Evolutionary conservation across 2,797 vertebrate genomes (phyloP).

Genomic region (Hemitrygon akajei): DNA sequence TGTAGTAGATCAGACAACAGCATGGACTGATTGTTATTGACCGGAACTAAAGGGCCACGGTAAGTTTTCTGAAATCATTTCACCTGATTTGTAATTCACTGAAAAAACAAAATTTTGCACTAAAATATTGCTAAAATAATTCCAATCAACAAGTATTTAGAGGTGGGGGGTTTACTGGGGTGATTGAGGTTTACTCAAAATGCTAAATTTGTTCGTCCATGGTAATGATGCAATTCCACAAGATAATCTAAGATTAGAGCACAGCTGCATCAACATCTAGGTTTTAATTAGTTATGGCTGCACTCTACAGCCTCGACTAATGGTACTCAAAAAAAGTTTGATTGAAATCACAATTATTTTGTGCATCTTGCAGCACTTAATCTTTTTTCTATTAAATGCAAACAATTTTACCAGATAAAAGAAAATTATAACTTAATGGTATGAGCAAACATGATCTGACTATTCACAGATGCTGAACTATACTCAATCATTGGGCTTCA

Average conservation of each 20-base stretch:
- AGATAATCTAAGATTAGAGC: conserved; percentile 3
- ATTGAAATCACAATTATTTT: conserved; percentile 7
- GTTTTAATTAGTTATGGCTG: not conserved
- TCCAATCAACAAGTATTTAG: not conserved
- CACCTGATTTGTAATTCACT: not conserved
- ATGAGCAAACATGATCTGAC: not conserved
- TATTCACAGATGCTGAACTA: not conserved
- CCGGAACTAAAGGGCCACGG: too few relatives aligned
- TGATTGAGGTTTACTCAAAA: not conserved
- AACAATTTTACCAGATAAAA: not conserved
- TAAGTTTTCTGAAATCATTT: not conserved
- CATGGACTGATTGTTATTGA: too few relatives aligned
- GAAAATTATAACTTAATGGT: not conserved
- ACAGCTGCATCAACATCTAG: not conserved
- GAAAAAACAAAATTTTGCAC: not conserved
- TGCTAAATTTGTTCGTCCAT: not conserved
- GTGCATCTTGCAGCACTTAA: not conserved
- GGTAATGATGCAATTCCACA: not conserved
- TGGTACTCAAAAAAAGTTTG: not conserved
- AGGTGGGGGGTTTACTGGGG: not conserved
- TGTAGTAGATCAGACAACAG: too few relatives aligned
- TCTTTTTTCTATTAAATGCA: not conserved
- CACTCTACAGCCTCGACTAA: not conserved
- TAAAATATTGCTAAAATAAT: not conserved
- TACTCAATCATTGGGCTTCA: not conserved